Evolutionary conservation across 2,113 vertebrate species (phyloP), one percentile per base, ranked within the genome.

Genomic region (Calonectris borealis): DNA sequence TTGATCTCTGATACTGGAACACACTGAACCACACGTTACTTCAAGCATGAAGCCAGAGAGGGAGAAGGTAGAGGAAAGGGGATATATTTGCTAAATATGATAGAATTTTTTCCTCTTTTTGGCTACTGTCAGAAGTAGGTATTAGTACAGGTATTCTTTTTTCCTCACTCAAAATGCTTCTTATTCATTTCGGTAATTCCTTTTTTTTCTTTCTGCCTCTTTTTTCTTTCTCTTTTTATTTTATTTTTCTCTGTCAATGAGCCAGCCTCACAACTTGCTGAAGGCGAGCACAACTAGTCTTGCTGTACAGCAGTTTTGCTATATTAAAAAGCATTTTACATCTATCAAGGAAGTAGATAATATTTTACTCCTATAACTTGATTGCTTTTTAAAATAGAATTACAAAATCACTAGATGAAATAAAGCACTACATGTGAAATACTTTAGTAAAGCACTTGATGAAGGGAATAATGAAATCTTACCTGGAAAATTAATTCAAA

Each of bases 401-500:
- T 84, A 44, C 5, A 62, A 82, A 77, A 90, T 85, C 51, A 65
- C 16, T 77, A n/a, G 18, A 32, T 34, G 6, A 86, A 77, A 78
- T 51, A 68, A 73, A 94, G 27, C 9, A 29, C 16, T 85, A 26
- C 15, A 42, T 27, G 7, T 68, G 38, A 92, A 96, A 93, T 22
- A 81, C 7, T 86, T 65, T 20, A 72, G 18, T 77, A 88, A 91
- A 89, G 31, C n/a, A 73, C 40, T 94, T 75, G 31, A 77, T 85
- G 18, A 85, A 94, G 21, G 61, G 44, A 83, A 77, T 89, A 94
- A 91, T 85, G 25, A 93, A 84, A 42, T 65, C 48, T 61, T 65
- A 68, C n/a, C 71, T 78, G 44, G 24, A 88, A 96, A 93, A 90
- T 57, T 48, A 94, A 70, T 86, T 91, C 16, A 84, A 89, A 95